phyloP scores from a whole-genome alignment of 2,888 invertebrate species.

The Onthophagus sagittarius region DNA sequence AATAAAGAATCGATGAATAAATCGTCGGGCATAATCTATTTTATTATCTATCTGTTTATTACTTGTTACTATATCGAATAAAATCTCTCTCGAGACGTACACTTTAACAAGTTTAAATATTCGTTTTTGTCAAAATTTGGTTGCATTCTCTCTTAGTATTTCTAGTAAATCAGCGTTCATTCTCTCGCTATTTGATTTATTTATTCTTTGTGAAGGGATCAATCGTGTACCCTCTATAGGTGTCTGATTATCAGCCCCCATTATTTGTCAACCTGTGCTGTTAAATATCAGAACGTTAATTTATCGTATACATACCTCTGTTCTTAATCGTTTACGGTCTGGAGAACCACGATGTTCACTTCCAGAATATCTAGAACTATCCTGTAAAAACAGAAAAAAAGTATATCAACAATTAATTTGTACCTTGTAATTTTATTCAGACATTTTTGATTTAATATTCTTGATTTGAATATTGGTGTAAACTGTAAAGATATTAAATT shows the following conservation, averaged over 20 bases:
- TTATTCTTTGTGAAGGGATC: neutral
- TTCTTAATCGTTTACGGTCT: constrained; percentile 60
- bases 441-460: no score
- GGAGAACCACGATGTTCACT: constrained; percentile 57
- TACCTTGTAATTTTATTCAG: no score
- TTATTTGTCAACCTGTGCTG: constrained; percentile 16
- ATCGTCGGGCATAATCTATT: neutral
- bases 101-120: neutral
- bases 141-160: neutral
- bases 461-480: no score
- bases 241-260: neutral
- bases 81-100: neutral
- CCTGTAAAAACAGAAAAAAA: constrained; percentile 28
- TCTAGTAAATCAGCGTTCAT: neutral
- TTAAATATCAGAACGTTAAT: constrained; percentile 12
- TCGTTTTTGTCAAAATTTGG: neutral
- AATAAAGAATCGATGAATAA: neutral
- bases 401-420: no score
- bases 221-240: neutral
- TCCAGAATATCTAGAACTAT: constrained; percentile 44
- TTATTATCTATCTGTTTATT: neutral
- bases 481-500: no score
- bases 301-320: constrained; percentile 52
- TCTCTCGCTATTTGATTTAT: neutral
- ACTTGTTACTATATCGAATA: constrained; percentile 3